Percentiles rank a stretch among this genome's conserved stretches.
phyloP scores from a whole-genome alignment of 2,113 vertebrate species.

The Nesoenas mayeri region DNA sequence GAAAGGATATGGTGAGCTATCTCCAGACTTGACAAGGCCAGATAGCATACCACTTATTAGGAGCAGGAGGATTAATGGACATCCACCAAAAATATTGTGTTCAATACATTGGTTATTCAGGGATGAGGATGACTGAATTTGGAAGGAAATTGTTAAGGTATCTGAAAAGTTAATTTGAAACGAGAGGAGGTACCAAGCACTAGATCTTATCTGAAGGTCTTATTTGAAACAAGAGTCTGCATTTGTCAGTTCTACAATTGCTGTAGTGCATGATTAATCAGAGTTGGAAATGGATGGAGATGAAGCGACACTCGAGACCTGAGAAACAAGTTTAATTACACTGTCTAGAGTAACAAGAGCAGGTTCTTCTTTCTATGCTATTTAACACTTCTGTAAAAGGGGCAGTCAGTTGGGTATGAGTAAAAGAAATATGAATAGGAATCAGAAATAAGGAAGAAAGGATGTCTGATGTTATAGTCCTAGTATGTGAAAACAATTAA shows the following conservation, averaged over 20 bases:
- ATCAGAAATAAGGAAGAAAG: not conserved
- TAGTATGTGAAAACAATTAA: not conserved
- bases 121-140: not conserved
- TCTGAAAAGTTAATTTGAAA: slow-evolving; percentile 51
- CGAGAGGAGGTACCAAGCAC: not conserved
- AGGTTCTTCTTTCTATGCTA: not conserved
- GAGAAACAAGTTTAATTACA: not conserved
- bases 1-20: slow-evolving; percentile 10
- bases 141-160: slow-evolving; percentile 24
- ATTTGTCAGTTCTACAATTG: not conserved
- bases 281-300: not conserved
- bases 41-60: slow-evolving; percentile 6
- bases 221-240: not conserved
- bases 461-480: not conserved
- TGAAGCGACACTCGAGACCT: not conserved
- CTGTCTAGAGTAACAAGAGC: not conserved
- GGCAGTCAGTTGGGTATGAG: not conserved
- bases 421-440: not conserved
- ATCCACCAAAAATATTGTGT: slow-evolving; percentile 17
- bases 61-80: slow-evolving; percentile 25
- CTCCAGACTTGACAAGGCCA: slow-evolving; percentile 2
- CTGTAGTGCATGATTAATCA: not conserved
- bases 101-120: not conserved
- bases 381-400: not conserved
- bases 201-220: slow-evolving; percentile 41